Conservation (phyloP, 1,140 invertebrate species). For the Papilio aristodemus region DNA sequence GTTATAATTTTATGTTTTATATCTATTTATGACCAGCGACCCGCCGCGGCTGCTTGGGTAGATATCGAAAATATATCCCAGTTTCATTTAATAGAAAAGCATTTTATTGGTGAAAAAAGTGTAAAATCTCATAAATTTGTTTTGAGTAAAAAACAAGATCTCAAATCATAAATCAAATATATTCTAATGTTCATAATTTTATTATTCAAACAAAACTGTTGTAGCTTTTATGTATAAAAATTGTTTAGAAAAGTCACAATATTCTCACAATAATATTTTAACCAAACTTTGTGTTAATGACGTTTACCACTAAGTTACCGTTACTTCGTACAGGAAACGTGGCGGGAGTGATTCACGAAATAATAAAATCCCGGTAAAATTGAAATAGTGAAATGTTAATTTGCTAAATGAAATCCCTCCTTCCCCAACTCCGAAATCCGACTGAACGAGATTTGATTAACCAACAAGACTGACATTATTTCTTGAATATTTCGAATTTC, state of each 20-base stretch:
- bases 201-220: too few species aligned
- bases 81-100: too few species aligned
- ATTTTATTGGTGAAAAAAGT: too few species aligned
- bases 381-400: conserved; percentile 56
- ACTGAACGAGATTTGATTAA: conserved; percentile 59
- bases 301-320: not conserved
- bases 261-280: not conserved
- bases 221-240: too few species aligned
- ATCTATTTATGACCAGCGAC: not conserved
- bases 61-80: too few species aligned
- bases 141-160: too few species aligned
- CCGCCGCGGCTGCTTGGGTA: too few species aligned
- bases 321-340: not conserved
- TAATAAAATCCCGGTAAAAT: conserved; percentile 50
- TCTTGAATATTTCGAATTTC: conserved; percentile 35
- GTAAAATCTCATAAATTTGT: too few species aligned
- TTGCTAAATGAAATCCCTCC: conserved; percentile 50
- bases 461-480: conserved; percentile 54
- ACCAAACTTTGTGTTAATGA: not conserved
- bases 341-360: conserved; percentile 25
- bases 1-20: not conserved
- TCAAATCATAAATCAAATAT: too few species aligned
- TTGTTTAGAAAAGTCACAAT: not conserved
- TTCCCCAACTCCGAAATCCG: conserved; percentile 28
- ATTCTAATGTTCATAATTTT: not conserved